phyloP scores from a whole-genome alignment of 2,888 invertebrate species.

The Pheosia gnoma region DNA sequence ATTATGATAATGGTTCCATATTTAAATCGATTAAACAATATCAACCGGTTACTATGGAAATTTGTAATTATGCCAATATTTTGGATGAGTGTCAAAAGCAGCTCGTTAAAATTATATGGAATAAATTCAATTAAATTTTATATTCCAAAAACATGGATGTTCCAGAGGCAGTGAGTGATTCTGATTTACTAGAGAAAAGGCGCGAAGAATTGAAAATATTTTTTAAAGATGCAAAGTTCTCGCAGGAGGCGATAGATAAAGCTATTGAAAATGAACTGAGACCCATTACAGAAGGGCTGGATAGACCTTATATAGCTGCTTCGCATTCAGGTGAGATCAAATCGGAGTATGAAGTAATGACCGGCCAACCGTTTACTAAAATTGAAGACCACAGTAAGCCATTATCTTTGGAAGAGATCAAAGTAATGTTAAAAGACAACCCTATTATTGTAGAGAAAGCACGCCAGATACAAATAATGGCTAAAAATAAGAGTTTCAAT shows the following conservation, averaged over 20 bases:
- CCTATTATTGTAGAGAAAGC: constrained; percentile 73
- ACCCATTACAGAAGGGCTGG: constrained; percentile 45
- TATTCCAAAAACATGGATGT: constrained; percentile 44
- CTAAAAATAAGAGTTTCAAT: constrained; percentile 40
- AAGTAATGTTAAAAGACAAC: constrained; percentile 60
- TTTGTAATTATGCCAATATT: constrained; percentile 26
- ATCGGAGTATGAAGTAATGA: constrained; percentile 76
- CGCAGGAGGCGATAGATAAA: constrained; percentile 59
- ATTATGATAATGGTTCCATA: constrained; percentile 17
- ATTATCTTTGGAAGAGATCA: constrained; percentile 61
- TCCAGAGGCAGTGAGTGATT: constrained; percentile 41
- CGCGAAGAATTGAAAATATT: constrained; percentile 62
- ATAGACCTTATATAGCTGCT: constrained; percentile 68
- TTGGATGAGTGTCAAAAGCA: constrained; percentile 25
- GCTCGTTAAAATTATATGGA: not conserved
- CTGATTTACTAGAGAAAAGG: constrained; percentile 60
- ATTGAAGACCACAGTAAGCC: constrained; percentile 64
- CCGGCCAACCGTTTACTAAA: constrained; percentile 74
- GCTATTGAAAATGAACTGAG: constrained; percentile 72
- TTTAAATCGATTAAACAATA: constrained; percentile 39
- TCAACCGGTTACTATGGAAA: constrained; percentile 24
- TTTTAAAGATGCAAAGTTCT: constrained; percentile 64
- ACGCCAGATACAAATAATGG: constrained; percentile 70
- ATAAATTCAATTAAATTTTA: not conserved
- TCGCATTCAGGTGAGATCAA: constrained; percentile 59